A percentile compares a stretch with the other conserved stretches of the same genome.
These are phyloP conservation scores for Corythornis cristatus DNA, from an alignment of 2,113 vertebrate species.

Conservation along the genomic window DNA sequence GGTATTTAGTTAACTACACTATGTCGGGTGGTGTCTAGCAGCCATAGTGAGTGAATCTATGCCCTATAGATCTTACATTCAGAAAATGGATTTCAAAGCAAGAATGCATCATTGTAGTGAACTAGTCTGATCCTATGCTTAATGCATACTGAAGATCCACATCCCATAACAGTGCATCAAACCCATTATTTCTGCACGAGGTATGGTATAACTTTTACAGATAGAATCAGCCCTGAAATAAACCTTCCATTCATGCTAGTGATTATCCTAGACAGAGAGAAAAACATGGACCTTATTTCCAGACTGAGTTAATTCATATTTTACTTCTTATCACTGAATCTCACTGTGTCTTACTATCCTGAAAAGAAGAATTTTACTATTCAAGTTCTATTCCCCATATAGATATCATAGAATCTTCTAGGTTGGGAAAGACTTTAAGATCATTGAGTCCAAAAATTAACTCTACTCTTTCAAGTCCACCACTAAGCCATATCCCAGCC, in stretches of 20 bases:
- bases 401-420: background rate
- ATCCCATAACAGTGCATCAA: background rate
- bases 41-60: background rate
- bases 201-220: background rate
- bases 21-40: background rate
- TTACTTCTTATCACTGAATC: background rate
- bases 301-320: background rate
- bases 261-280: background rate
- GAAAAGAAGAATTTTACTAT: background rate
- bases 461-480: no score
- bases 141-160: background rate
- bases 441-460: no score
- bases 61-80: background rate
- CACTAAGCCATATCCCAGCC: no score
- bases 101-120: background rate
- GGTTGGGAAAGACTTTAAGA: no score
- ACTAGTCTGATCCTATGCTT: background rate
- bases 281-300: background rate
- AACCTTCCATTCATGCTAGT: background rate
- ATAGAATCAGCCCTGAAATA: background rate
- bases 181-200: background rate
- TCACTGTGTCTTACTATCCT: background rate
- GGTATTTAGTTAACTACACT: background rate
- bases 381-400: background rate
- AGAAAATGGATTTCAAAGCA: background rate